Evolutionary conservation across 2,113 vertebrate genomes (phyloP), one percentile per base, ranked within the genome.

Genomic region (Hypanus sabinus): DNA sequence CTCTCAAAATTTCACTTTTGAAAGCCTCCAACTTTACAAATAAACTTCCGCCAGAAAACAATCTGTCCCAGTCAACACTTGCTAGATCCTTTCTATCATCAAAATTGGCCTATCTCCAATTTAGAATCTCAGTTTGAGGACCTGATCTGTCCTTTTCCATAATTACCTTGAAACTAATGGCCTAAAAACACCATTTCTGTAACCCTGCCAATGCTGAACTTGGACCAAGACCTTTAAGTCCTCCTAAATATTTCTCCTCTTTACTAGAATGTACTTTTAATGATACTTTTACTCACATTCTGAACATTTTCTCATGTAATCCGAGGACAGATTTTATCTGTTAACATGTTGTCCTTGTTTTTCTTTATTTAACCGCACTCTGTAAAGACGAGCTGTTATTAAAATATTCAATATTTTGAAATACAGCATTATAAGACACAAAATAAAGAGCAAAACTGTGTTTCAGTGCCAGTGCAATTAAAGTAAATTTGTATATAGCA

Each of bases 361-460:
- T 6, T 55, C 9, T 46, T 46, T 46, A 9, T 27, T 57, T 85
- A 27, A 85, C 46, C 24, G 22, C 11, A 46, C 12, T 83, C 24
- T 83, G 2, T 55, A 55, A 9, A 18, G 22, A 46, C 5, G 57
- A 85, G 46, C 57, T 33, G 1, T 90, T 20, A 46, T 20, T 20
- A 91, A 36, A 36, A 68, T 22, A 24, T 91, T 91, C 87, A 68
- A 91, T 68, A 90, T 90, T 90, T 16, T 65, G 60, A 65, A 91
- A 91, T 68, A 10, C 57, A 70, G 22, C 36, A 70, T 91, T 68
- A 70, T 33, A 92, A 92, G 62, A 22, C 30, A 92, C 18, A 70
- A 70, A 33, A 71, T 38, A 71, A 20, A 92, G 20, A 92, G 20
- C 36, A 3, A 8, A 71, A 70, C 30, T 71, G 65, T 0, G 38